Evolutionary conservation across 2,113 vertebrate species (phyloP).

Genomic region (Myotis yumanensis): DNA sequence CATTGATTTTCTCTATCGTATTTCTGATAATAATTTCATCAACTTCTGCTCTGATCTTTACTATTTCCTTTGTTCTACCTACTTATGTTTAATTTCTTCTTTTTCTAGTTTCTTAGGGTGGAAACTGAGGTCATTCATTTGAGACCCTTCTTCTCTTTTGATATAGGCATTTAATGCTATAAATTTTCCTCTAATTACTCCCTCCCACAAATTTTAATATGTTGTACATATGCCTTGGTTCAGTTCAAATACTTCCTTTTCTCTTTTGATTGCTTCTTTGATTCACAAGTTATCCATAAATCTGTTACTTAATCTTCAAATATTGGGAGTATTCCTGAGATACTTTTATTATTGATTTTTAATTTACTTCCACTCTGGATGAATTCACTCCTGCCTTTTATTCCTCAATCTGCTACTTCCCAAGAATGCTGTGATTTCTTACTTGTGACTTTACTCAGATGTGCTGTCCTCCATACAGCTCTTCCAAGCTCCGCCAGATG

Average conservation of each 20-base stretch:
- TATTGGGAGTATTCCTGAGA: neutral
- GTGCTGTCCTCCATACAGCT: neutral
- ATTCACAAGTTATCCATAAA: slow-evolving; percentile 25
- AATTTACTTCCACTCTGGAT: neutral
- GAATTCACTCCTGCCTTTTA: neutral
- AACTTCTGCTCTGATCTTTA: neutral
- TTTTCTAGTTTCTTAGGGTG: neutral
- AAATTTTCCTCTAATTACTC: neutral
- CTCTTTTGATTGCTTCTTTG: neutral
- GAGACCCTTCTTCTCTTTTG: neutral
- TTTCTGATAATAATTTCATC: neutral
- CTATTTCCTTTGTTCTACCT: neutral
- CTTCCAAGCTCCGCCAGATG: neutral
- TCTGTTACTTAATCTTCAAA: neutral
- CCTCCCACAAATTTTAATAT: neutral
- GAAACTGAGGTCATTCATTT: neutral
- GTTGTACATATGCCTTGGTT: neutral
- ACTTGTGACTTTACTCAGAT: neutral
- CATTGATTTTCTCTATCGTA: neutral
- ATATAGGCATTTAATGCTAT: neutral
- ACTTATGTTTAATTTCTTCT: neutral
- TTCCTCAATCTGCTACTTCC: neutral
- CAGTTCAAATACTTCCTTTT: neutral
- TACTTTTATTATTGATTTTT: slow-evolving; percentile 10
- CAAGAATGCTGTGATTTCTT: neutral